Conservation (phyloP, 2,888 invertebrate genomes). For the Chydorus sphaericus region DNA sequence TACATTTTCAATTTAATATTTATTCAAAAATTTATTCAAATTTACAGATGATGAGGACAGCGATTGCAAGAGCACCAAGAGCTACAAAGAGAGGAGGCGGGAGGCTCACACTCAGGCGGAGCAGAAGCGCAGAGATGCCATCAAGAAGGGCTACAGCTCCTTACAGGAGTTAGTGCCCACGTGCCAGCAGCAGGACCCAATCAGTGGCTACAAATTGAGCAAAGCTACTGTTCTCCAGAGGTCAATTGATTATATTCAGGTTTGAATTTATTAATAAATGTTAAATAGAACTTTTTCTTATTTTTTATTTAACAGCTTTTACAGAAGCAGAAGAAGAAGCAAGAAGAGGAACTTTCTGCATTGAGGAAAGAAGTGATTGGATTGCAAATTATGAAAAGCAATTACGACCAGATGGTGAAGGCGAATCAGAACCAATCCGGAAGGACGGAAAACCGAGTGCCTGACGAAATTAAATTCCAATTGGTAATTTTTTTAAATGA, state of each 20-base stretch:
- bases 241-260: slow-evolving; percentile 72
- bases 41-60: slow-evolving; percentile 44
- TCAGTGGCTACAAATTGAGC: slow-evolving; percentile 83
- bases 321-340: slow-evolving; percentile 77
- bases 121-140: slow-evolving; percentile 90
- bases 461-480: slow-evolving; percentile 91
- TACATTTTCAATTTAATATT: background rate
- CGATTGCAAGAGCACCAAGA: slow-evolving; percentile 47
- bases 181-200: slow-evolving; percentile 72
- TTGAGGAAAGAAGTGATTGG: slow-evolving; percentile 84
- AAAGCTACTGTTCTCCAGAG: slow-evolving; percentile 91
- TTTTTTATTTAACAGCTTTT: slow-evolving; percentile 47
- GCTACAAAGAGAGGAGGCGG: slow-evolving; percentile 81
- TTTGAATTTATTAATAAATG: slow-evolving; percentile 17
- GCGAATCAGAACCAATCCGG: slow-evolving; percentile 85
- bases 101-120: slow-evolving; percentile 95
- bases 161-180: slow-evolving; percentile 84
- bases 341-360: slow-evolving; percentile 85
- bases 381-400: slow-evolving; percentile 81
- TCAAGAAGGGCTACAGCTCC: slow-evolving; percentile 91
- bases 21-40: background rate
- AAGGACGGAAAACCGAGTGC: slow-evolving; percentile 70
- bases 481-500: slow-evolving; percentile 45
- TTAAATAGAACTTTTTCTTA: background rate
- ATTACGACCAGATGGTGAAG: slow-evolving; percentile 91